phyloP scores from a whole-genome alignment of 2,113 vertebrate species.

The Calyptommatus sinebrachiatus region DNA sequence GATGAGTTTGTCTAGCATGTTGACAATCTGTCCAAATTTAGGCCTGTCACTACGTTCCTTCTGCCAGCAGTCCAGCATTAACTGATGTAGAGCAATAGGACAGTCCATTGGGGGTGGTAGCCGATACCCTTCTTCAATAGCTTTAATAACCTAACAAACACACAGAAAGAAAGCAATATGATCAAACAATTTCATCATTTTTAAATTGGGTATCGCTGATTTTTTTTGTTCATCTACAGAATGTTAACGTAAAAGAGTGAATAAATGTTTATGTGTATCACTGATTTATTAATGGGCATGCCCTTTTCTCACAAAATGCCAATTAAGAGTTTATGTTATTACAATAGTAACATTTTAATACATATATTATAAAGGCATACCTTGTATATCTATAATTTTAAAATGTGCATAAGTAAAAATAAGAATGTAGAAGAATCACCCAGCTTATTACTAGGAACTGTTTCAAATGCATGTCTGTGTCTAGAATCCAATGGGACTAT shows the following conservation, averaged over 20 bases:
- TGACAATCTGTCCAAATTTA: conserved; percentile 97
- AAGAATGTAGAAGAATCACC: background rate
- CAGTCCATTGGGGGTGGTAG: conserved; percentile 98
- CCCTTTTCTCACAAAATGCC: conserved; percentile 19
- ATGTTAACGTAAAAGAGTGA: conserved; percentile 18
- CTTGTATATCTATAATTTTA: too few relatives aligned
- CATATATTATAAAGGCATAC: background rate
- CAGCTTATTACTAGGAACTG: background rate
- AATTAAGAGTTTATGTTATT: conserved; percentile 14
- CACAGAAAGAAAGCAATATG: conserved; percentile 73
- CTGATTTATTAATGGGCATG: conserved; percentile 33
- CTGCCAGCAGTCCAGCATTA: conserved; percentile 99
- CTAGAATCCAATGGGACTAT: background rate
- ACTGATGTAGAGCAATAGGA: conserved; percentile 92
- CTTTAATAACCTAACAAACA: conserved; percentile 90
- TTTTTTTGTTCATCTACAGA: background rate
- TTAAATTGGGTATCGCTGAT: conserved; percentile 26
- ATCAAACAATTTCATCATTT: conserved; percentile 9
- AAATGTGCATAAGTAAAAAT: too few relatives aligned
- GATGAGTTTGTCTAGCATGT: conserved; percentile 99
- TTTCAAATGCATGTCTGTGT: background rate
- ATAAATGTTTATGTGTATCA: background rate
- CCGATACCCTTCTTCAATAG: conserved; percentile 95
- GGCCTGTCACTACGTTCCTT: conserved; percentile 92
- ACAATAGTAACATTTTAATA: background rate